Conservation (phyloP, 1,140 invertebrate species). For the Heliconius eleuchia region DNA sequence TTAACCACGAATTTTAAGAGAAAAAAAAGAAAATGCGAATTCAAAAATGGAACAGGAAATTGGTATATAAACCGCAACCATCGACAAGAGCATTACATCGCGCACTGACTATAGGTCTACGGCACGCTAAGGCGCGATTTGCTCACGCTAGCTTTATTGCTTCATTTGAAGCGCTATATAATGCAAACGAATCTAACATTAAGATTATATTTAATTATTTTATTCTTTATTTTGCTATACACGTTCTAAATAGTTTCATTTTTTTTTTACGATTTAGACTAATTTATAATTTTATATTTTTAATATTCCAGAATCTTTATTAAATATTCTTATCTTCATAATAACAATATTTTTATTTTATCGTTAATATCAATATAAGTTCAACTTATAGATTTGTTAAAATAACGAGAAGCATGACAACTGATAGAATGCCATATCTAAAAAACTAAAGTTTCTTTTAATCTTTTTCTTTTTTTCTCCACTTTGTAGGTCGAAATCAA, state of each 20-base stretch:
- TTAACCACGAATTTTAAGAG: not conserved
- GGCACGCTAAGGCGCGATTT: slow-evolving; percentile 20
- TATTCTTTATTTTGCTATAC: not conserved
- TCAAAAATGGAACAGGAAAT: slow-evolving; percentile 29
- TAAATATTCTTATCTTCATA: too few relatives aligned
- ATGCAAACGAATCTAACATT: not conserved
- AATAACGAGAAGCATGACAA: too few relatives aligned
- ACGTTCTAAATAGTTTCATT: not conserved
- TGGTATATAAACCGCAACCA: slow-evolving; percentile 28
- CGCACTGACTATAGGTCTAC: slow-evolving; percentile 10
- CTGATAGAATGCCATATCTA: too few relatives aligned
- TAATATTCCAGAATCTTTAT: too few relatives aligned
- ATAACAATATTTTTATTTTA: too few relatives aligned
- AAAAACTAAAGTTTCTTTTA: too few relatives aligned
- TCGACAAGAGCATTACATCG: slow-evolving; percentile 17
- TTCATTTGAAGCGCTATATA: slow-evolving; percentile 17
- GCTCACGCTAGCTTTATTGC: slow-evolving; percentile 22
- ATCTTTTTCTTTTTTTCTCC: too few relatives aligned
- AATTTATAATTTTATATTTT: too few relatives aligned
- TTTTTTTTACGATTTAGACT: not conserved
- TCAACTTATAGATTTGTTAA: too few relatives aligned
- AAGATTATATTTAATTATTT: not conserved
- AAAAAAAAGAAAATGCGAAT: slow-evolving; percentile 17
- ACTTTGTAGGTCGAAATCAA: not conserved
- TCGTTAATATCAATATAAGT: too few relatives aligned